Base-by-base conservation (phyloP, 2,888 invertebrate species). In the Lycia hirtaria region DNA sequence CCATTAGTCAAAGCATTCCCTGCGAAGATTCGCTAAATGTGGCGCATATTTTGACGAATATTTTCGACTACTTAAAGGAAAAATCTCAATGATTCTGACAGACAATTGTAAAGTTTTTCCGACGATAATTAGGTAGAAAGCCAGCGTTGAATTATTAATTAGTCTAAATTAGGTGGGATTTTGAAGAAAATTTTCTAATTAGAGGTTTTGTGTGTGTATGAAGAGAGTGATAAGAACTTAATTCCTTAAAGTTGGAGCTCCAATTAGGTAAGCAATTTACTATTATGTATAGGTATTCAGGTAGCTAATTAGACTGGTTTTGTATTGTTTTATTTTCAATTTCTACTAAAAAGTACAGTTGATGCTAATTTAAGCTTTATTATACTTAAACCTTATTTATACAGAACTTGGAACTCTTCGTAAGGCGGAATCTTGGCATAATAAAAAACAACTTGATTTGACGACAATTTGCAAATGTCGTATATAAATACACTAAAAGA, bases 91-190 rank as follows among this genome's bases (percentile, higher is more conserved):
- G 45, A 41, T 61, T 58, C 63, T 64, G 63, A 24, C 53, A 41
- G 58, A 72, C 67, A 75, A 75, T 72, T 67, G 68, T 32, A 40
- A 53, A 51, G 58, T 67, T 64, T 64, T 67, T 62, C 50, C 61
- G 24, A 52, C 50, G 43, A 60, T 60, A 66, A 66, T 66, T 66
- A 64, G 41, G 32, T 22, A 52, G 49, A 40, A 47, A 47, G 47
- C 62, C 51, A 56, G 48, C 52, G 38, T 55, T 66, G 64, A 56
- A 66, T 66, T 56, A 66, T 60, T 62, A 62, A 66, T 64, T 58
- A 64, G 60, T 15, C 43, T n/a, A 51, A 66, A 66, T 66, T 66
- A 66, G 60, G 51, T 45, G 52, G 60, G 56, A 57, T 56, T 60
- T 44, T 10, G 43, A 48, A 60, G 44, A 30, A 65, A 65, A 55